Conservation (phyloP, 2,113 vertebrate species). For the Carassius auratus region DNA sequence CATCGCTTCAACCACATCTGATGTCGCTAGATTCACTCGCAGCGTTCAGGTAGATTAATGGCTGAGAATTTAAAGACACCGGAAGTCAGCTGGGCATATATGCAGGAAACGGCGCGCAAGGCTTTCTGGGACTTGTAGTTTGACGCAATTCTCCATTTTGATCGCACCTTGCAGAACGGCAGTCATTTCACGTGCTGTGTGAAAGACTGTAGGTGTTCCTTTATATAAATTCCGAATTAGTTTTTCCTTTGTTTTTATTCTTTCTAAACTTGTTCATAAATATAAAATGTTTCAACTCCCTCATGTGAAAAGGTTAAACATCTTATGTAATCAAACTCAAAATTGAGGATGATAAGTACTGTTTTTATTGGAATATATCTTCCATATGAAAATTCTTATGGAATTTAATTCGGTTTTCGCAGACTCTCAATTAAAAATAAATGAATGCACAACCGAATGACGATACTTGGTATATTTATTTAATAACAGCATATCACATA, state of each 20-base stretch:
- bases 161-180: slow-evolving; percentile 15
- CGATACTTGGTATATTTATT: background rate
- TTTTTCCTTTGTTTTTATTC: background rate
- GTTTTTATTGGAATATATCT: background rate
- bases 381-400: background rate
- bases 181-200: slow-evolving; percentile 34
- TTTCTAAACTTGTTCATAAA: background rate
- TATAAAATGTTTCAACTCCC: background rate
- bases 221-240: background rate
- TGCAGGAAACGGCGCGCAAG: slow-evolving; percentile 58
- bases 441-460: background rate
- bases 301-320: background rate
- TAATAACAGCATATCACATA: background rate
- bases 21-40: slow-evolving; percentile 54
- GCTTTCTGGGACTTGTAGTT: slow-evolving; percentile 70
- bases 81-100: slow-evolving; percentile 80
- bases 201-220: background rate
- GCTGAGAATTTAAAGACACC: slow-evolving; percentile 73
- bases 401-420: background rate
- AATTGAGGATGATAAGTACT: background rate
- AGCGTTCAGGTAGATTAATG: slow-evolving; percentile 66
- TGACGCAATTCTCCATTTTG: slow-evolving; percentile 54
- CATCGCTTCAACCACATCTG: slow-evolving; percentile 51
- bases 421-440: background rate
- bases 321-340: background rate